Percentiles rank a stretch among this genome's conserved stretches.
Evolutionary conservation across 2,113 vertebrate species (phyloP).

Genomic region (Xyrauchen texanus): DNA sequence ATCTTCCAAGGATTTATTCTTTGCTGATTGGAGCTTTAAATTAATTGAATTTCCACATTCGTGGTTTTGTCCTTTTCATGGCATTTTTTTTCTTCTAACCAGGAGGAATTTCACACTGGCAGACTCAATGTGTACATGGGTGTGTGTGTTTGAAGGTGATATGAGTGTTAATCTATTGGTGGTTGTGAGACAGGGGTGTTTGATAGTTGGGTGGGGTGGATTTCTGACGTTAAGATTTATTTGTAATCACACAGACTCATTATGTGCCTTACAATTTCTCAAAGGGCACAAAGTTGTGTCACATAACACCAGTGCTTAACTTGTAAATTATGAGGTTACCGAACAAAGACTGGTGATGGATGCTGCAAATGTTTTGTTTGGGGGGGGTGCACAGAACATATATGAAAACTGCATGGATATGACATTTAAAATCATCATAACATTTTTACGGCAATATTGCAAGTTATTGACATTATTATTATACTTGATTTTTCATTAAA

Average conservation of each 20-base stretch:
- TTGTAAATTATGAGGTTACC: too few relatives aligned
- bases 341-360: too few relatives aligned
- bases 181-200: conserved; percentile 23
- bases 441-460: too few relatives aligned
- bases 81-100: conserved; percentile 65
- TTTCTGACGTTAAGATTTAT: conserved; percentile 85
- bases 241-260: conserved; percentile 84
- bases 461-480: too few relatives aligned
- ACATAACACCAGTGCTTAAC: not conserved
- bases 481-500: too few relatives aligned
- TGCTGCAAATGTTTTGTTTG: too few relatives aligned
- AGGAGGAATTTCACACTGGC: conserved; percentile 90
- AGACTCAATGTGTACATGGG: conserved; percentile 77
- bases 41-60: conserved; percentile 99
- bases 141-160: conserved; percentile 8
- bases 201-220: conserved; percentile 36
- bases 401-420: too few relatives aligned
- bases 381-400: too few relatives aligned
- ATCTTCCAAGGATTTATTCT: conserved; percentile 98
- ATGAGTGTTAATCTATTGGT: conserved; percentile 80
- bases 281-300: conserved; percentile 47
- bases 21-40: conserved; percentile 98
- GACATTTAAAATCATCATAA: too few relatives aligned
- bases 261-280: conserved; percentile 66
- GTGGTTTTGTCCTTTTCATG: conserved; percentile 93